Percentiles rank a stretch among this genome's conserved stretches.
Evolutionary conservation across 2,888 invertebrate species (phyloP).

Genomic region (Sesia bembeciformis): DNA sequence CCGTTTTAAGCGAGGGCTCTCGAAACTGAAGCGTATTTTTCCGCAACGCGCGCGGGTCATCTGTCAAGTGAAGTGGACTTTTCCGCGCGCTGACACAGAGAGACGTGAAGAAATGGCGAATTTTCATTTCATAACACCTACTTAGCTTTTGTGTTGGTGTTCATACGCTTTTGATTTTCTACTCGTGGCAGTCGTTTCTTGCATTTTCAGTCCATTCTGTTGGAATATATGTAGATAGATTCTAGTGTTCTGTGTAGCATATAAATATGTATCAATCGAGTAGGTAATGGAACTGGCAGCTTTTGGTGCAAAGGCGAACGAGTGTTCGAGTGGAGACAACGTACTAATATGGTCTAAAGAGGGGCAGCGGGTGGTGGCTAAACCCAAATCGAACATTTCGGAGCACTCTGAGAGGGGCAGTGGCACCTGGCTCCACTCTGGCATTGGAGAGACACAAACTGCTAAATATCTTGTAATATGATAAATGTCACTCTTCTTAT

Average conservation of each 20-base stretch:
- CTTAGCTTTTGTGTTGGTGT: background rate
- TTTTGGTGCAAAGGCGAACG: too few species aligned
- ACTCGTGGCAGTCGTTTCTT: background rate
- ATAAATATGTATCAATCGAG: background rate
- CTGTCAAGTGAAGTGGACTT: constrained; percentile 21
- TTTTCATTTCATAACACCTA: background rate
- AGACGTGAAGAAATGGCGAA: constrained; percentile 4
- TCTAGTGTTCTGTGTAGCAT: background rate
- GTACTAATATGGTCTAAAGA: too few species aligned
- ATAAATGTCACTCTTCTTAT: constrained; percentile 19
- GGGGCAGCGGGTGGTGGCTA: too few species aligned
- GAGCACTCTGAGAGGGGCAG: too few species aligned
- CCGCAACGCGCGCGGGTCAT: constrained; percentile 13
- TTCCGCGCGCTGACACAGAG: constrained; percentile 6
- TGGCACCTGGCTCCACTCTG: too few species aligned
- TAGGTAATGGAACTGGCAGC: background rate
- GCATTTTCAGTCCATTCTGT: background rate
- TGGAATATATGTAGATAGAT: background rate
- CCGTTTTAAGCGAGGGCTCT: background rate
- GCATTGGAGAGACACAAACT: too few species aligned
- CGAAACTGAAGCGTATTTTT: constrained; percentile 5
- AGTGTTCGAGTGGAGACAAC: too few species aligned
- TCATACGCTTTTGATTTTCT: background rate
- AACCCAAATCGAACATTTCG: too few species aligned
- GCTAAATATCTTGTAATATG: background rate